Evolutionary conservation across 1,140 invertebrate species (phyloP).

Genomic region (Bombus soroeensis): DNA sequence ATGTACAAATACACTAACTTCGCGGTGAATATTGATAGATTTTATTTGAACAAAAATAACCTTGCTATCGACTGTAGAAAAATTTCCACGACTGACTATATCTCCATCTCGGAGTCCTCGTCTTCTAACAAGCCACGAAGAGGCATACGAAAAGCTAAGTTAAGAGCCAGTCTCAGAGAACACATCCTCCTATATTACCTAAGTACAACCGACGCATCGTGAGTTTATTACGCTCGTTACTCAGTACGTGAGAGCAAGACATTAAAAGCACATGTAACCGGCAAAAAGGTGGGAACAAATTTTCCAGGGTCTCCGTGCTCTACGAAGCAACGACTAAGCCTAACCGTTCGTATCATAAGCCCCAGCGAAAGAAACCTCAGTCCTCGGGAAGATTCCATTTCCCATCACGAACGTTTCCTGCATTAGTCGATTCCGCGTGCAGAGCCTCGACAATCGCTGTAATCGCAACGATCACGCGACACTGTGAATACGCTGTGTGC

Average conservation of each 20-base stretch:
- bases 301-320: not conserved
- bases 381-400: not conserved
- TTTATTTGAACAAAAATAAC: not conserved
- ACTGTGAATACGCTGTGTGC: not conserved
- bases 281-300: constrained; percentile 31
- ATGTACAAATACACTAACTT: too few relatives aligned
- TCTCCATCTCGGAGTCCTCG: not conserved
- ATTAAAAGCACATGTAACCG: not conserved
- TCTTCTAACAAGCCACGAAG: not conserved
- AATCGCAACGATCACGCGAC: constrained; percentile 26
- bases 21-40: not conserved
- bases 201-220: not conserved
- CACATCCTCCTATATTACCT: not conserved
- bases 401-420: not conserved
- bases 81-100: not conserved
- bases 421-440: constrained; percentile 1
- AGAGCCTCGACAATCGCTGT: not conserved
- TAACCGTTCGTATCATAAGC: constrained; percentile 1
- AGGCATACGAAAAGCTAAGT: not conserved
- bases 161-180: too few relatives aligned
- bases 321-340: too few relatives aligned
- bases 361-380: not conserved
- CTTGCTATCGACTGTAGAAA: not conserved
- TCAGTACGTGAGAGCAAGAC: not conserved
- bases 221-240: constrained; percentile 21